A percentile compares a stretch with the other conserved stretches of the same genome.
These are phyloP conservation scores for Vespertilio murinus DNA, from an alignment of 2,797 vertebrate genomes.

Conservation along the genomic window DNA sequence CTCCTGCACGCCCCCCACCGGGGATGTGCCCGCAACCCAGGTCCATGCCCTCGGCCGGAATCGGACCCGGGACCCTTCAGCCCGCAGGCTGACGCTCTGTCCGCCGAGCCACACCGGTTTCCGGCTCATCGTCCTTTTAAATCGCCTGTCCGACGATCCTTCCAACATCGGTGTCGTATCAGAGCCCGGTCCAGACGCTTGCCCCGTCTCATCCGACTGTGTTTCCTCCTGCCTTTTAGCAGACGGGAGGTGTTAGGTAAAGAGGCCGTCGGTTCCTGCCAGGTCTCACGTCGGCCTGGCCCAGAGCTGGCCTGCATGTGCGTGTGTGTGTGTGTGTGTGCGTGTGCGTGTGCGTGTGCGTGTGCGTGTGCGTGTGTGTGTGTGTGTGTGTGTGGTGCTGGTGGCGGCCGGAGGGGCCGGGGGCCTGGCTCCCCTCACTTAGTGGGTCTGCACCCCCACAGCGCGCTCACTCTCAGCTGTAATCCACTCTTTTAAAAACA, in stretches of 20 bases:
- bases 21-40: too few species aligned
- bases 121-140: not conserved
- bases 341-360: too few species aligned
- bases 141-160: not conserved
- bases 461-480: not conserved
- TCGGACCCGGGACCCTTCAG: too few species aligned
- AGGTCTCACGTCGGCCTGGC: not conserved
- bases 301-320: not conserved
- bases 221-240: not conserved
- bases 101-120: too few species aligned
- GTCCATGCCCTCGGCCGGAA: too few species aligned
- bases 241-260: not conserved
- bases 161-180: not conserved
- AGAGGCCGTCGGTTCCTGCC: not conserved
- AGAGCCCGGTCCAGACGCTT: not conserved
- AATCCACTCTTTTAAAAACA: too few species aligned
- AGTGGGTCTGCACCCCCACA: rapidly evolving
- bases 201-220: not conserved
- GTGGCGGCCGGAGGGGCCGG: not conserved
- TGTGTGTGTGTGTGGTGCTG: not conserved
- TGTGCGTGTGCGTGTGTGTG: too few species aligned
- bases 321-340: too few species aligned
- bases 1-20: too few species aligned
- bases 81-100: too few species aligned
- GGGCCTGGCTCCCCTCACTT: not conserved